phyloP scores from a whole-genome alignment of 2,797 vertebrate genomes.

The Babyrousa celebensis region DNA sequence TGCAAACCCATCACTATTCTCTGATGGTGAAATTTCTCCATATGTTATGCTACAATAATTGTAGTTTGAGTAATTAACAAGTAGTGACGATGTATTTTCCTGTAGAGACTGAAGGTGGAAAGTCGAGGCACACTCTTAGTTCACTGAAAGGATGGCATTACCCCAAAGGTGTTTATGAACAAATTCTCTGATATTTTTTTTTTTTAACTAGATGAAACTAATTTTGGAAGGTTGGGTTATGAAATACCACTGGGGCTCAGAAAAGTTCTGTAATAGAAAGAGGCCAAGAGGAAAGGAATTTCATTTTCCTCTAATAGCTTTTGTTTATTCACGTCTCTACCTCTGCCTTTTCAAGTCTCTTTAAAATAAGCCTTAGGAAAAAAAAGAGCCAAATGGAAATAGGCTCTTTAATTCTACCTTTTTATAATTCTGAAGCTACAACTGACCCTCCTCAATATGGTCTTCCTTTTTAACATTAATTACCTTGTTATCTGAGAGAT shows the following conservation, averaged over 20 bases:
- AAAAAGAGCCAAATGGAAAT: constrained; percentile 75
- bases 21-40: neutral
- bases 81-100: neutral
- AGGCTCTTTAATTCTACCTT: constrained; percentile 76
- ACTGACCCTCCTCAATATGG: constrained; percentile 83
- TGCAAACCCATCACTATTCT: neutral
- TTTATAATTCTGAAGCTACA: constrained; percentile 82
- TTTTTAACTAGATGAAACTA: constrained; percentile 54
- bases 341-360: constrained; percentile 77
- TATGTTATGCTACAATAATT: neutral
- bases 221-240: constrained; percentile 70
- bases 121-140: neutral
- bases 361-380: constrained; percentile 80
- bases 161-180: neutral
- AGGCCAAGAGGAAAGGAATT: constrained; percentile 75
- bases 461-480: constrained; percentile 87
- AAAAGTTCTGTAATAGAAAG: constrained; percentile 63
- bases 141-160: constrained; percentile 13
- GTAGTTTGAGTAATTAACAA: neutral
- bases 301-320: constrained; percentile 74
- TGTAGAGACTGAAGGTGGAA: neutral
- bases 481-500: constrained; percentile 88
- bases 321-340: constrained; percentile 77
- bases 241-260: constrained; percentile 47
- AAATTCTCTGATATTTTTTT: constrained; percentile 11